phyloP scores from a whole-genome alignment of 1,140 invertebrate genomes.

The Pemphigus obesinymphae region DNA sequence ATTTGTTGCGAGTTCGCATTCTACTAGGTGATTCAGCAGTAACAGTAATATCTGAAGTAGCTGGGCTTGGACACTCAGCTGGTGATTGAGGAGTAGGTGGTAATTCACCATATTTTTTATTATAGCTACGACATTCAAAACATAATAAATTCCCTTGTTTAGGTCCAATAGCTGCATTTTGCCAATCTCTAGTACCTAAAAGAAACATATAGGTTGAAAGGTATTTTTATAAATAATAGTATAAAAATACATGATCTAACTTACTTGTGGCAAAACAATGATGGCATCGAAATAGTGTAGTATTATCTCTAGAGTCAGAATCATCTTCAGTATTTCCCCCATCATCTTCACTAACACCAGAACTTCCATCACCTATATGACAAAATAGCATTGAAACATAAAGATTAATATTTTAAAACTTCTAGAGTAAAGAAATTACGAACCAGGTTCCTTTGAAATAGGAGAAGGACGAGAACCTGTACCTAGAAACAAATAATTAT shows the following conservation, averaged over 20 bases:
- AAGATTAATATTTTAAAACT: background rate
- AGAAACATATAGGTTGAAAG: too few relatives aligned
- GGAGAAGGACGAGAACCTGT: constrained; percentile 48
- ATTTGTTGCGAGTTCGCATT: constrained; percentile 82
- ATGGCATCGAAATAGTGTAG: constrained; percentile 50
- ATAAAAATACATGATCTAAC: constrained; percentile 42
- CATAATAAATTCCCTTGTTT: constrained; percentile 74
- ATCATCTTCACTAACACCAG: constrained; percentile 84
- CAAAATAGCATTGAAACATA: constrained; percentile 28
- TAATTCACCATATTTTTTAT: constrained; percentile 78
- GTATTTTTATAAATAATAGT: too few relatives aligned
- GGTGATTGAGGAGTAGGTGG: constrained; percentile 57
- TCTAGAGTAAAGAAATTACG: background rate
- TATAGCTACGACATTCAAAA: constrained; percentile 73
- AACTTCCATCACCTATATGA: constrained; percentile 61
- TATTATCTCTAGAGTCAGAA: constrained; percentile 76
- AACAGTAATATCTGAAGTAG: constrained; percentile 56
- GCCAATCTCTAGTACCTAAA: constrained; percentile 66
- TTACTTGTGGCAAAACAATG: constrained; percentile 60
- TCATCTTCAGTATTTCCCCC: constrained; percentile 92
- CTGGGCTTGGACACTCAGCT: constrained; percentile 67
- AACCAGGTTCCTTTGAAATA: constrained; percentile 50
- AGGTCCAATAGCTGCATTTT: constrained; percentile 60
- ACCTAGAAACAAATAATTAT: too few relatives aligned
- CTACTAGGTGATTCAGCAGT: constrained; percentile 59